phyloP scores from a whole-genome alignment of 2,888 invertebrate genomes.

The Andricus quercusramuli region DNA sequence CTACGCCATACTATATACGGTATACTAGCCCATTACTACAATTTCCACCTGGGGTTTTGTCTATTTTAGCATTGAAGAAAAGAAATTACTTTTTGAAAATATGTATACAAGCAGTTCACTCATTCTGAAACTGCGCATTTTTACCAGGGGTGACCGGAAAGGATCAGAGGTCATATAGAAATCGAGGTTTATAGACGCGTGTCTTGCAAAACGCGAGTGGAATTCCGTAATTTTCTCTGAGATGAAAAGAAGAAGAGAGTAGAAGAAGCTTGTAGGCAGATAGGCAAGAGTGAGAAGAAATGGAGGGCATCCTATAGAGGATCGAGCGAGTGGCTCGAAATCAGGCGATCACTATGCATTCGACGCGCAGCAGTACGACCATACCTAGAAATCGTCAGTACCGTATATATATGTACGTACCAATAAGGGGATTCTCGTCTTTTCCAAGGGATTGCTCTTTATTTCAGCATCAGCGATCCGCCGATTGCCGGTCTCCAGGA shows the following conservation, averaged over 20 bases:
- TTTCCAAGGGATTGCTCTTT: constrained; percentile 60
- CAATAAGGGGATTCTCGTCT: constrained; percentile 57
- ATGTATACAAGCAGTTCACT: background rate
- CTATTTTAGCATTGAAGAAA: background rate
- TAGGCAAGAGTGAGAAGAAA: constrained; percentile 12
- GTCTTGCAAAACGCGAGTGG: constrained; percentile 21
- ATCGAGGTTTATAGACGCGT: constrained; percentile 20
- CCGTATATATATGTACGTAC: constrained; percentile 8
- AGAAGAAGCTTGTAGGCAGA: constrained; percentile 34
- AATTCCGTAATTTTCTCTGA: constrained; percentile 17
- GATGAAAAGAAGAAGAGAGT: constrained; percentile 26
- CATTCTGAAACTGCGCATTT: background rate
- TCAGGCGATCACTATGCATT: constrained; percentile 72
- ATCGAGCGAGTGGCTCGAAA: constrained; percentile 53
- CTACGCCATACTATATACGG: too few species aligned
- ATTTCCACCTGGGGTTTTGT: too few species aligned
- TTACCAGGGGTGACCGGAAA: background rate
- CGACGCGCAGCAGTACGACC: constrained; percentile 55
- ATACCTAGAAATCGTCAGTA: background rate
- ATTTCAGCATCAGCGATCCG: constrained; percentile 52
- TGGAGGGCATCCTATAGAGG: background rate
- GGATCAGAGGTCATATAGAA: background rate
- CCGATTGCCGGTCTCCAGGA: background rate
- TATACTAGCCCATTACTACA: too few species aligned
- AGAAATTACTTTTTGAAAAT: background rate